Evolutionary conservation across 2,888 invertebrate species (phyloP).

Genomic region (Scrobipalpa costella): DNA sequence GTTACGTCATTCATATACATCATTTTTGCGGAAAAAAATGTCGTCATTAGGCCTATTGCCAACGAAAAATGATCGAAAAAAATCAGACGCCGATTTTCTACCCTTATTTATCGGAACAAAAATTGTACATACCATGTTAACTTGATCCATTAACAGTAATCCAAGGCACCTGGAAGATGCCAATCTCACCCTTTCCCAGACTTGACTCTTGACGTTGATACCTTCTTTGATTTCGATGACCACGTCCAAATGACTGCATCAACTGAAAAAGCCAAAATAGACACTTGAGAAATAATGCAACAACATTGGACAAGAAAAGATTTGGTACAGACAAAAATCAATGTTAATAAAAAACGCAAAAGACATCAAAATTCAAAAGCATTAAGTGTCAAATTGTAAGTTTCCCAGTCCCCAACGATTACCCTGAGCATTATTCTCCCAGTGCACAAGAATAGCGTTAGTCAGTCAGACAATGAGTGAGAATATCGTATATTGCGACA

Average conservation of each 20-base stretch:
- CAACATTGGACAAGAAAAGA: neutral
- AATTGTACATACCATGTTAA: neutral
- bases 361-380: neutral
- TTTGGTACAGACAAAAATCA: neutral
- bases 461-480: slow-evolving; percentile 54
- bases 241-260: neutral
- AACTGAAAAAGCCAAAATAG: slow-evolving; percentile 16
- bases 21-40: no score
- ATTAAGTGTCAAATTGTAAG: slow-evolving; percentile 5
- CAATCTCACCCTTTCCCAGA: neutral
- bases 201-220: neutral
- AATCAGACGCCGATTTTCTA: neutral
- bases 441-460: slow-evolving; percentile 16
- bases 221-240: neutral
- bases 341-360: neutral
- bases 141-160: neutral
- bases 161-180: neutral
- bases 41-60: no score
- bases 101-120: neutral
- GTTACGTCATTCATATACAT: no score
- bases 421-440: slow-evolving; percentile 17
- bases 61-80: no score
- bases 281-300: neutral
- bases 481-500: slow-evolving; percentile 55
- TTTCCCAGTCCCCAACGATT: neutral